Percentiles rank a stretch among this genome's conserved stretches.
Evolutionary conservation across 2,113 vertebrate genomes (phyloP).

Genomic region (Mesocricetus auratus): DNA sequence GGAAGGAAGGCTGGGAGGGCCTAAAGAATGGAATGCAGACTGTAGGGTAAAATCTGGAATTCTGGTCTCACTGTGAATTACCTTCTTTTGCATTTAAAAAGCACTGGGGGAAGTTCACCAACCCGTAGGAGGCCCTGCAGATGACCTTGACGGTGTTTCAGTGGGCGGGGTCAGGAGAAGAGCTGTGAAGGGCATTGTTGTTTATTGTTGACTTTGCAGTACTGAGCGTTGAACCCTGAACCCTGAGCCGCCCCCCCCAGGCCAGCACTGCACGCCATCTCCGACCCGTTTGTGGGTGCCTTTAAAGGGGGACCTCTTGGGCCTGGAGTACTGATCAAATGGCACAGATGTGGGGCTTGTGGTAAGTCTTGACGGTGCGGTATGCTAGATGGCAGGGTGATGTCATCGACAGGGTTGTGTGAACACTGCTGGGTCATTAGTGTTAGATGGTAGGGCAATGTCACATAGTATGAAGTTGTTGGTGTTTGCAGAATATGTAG

Average conservation of each 20-base stretch:
- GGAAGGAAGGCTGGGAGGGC: not conserved
- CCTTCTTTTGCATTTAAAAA: not conserved
- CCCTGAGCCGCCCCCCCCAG: no score
- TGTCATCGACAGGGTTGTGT: not conserved
- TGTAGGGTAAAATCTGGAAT: not conserved
- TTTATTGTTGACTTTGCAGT: not conserved
- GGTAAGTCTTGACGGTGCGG: not conserved
- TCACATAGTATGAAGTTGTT: not conserved
- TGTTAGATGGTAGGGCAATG: not conserved
- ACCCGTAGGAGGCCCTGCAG: rapidly evolving
- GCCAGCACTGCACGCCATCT: not conserved
- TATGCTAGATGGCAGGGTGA: no score
- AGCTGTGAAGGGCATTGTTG: no score
- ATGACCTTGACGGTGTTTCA: not conserved
- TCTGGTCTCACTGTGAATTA: not conserved
- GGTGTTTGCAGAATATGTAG: not conserved
- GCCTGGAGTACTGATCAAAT: not conserved
- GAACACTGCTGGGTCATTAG: not conserved
- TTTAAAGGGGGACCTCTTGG: not conserved
- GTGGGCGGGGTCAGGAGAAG: not conserved
- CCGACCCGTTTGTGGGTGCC: not conserved
- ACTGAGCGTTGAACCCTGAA: not conserved
- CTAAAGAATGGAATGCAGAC: not conserved
- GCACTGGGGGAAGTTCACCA: rapidly evolving
- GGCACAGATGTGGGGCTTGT: not conserved